phyloP scores from a whole-genome alignment of 2,888 invertebrate species.

The Drosophila nigritarsus region DNA sequence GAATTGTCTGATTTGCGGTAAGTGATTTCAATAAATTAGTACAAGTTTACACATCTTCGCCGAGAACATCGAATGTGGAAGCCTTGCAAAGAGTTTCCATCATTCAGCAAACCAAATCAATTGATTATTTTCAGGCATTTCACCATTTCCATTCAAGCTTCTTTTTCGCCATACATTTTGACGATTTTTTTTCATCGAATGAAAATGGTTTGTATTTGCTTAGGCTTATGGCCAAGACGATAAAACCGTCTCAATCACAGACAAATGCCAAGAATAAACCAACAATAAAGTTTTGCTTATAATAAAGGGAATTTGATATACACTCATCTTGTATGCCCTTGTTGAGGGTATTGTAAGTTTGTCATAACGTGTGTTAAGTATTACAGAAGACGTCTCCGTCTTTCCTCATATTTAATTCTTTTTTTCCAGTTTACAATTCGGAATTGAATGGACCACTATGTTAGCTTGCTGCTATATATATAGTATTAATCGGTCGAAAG shows the following conservation, averaged over 20 bases:
- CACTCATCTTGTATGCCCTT: slow-evolving; percentile 29
- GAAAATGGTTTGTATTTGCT: slow-evolving; percentile 76
- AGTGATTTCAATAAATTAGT: slow-evolving; percentile 72
- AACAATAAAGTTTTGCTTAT: slow-evolving; percentile 10
- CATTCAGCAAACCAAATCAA: slow-evolving; percentile 39
- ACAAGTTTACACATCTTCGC: slow-evolving; percentile 32
- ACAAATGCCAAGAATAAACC: slow-evolving; percentile 47
- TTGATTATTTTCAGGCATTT: slow-evolving; percentile 52
- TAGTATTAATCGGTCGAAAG: fast-evolving
- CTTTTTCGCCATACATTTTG: slow-evolving; percentile 23
- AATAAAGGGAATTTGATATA: slow-evolving; percentile 36
- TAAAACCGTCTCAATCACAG: slow-evolving; percentile 63
- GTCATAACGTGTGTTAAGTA: too few relatives aligned
- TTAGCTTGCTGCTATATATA: not conserved
- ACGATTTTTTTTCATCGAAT: slow-evolving; percentile 36
- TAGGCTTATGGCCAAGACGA: slow-evolving; percentile 73
- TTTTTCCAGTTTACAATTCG: not conserved
- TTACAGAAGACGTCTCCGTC: too few relatives aligned
- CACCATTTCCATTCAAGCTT: slow-evolving; percentile 23
- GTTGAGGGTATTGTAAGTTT: not conserved
- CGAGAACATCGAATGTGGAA: not conserved
- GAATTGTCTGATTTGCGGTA: slow-evolving; percentile 64
- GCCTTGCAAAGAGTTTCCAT: not conserved
- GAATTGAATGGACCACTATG: too few relatives aligned
- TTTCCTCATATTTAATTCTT: not conserved